These are phyloP conservation scores for Martes flavigula DNA, from an alignment of 2,797 vertebrate genomes.

Conservation along the genomic window DNA sequence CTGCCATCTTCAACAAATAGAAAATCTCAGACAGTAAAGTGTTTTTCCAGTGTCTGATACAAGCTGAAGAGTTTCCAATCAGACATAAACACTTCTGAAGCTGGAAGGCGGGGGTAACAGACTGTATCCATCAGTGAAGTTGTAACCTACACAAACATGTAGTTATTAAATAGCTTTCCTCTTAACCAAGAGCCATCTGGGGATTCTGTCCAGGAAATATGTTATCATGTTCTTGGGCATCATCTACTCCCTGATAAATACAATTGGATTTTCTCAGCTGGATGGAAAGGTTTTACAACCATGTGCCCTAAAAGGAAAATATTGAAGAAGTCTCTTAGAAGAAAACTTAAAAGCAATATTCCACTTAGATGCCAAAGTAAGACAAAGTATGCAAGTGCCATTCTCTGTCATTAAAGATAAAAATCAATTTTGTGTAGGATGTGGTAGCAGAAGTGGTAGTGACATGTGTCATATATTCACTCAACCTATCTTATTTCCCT, in stretches of 20 bases:
- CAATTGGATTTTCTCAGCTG: not conserved
- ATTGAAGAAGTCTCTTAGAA: not conserved
- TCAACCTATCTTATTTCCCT: not conserved
- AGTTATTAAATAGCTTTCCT: not conserved
- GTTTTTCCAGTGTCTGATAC: constrained; percentile 50
- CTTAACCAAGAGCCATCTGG: not conserved
- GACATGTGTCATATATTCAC: not conserved
- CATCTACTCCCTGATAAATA: not conserved
- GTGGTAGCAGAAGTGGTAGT: no score
- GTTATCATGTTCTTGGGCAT: not conserved
- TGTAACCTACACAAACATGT: not conserved
- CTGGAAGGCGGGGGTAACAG: not conserved
- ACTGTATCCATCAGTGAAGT: not conserved
- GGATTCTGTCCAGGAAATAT: not conserved
- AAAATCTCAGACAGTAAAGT: constrained; percentile 26
- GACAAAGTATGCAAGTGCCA: not conserved
- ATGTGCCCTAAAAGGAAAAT: not conserved
- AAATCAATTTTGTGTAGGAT: not conserved
- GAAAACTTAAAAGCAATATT: not conserved
- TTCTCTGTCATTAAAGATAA: not conserved
- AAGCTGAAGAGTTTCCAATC: constrained; percentile 46
- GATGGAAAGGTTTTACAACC: not conserved
- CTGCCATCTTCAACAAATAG: constrained; percentile 11
- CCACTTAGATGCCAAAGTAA: not conserved
- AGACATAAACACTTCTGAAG: constrained; percentile 58